Percentiles rank a stretch among this genome's conserved stretches.
Evolutionary conservation across 2,888 invertebrate species (phyloP).

Genomic region (Hoplodrina blanda): DNA sequence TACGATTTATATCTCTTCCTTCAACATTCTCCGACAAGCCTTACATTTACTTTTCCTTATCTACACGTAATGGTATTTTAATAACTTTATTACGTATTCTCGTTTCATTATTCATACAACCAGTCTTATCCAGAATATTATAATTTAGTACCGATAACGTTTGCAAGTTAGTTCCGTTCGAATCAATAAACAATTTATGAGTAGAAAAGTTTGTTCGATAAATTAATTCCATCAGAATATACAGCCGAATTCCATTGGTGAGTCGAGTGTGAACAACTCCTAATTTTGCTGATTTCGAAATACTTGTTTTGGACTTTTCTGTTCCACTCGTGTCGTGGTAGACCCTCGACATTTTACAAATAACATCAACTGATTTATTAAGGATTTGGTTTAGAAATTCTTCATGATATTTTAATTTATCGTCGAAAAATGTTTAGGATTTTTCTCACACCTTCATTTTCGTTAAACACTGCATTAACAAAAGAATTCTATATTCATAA

Average conservation of each 20-base stretch:
- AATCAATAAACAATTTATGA: constrained; percentile 60
- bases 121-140: constrained; percentile 77
- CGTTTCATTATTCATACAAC: constrained; percentile 74
- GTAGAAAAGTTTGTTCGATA: constrained; percentile 44
- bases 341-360: constrained; percentile 38
- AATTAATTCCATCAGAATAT: constrained; percentile 40
- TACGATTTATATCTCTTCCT: constrained; percentile 53
- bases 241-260: constrained; percentile 18
- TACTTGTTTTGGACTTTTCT: constrained; percentile 31
- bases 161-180: constrained; percentile 61
- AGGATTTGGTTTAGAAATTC: background rate
- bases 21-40: constrained; percentile 50
- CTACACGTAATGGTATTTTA: constrained; percentile 63
- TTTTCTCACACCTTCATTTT: background rate
- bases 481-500: background rate
- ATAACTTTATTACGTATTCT: constrained; percentile 76
- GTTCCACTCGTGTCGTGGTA: constrained; percentile 1
- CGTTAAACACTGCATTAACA: background rate
- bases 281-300: constrained; percentile 36
- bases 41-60: constrained; percentile 60
- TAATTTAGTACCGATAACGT: constrained; percentile 64
- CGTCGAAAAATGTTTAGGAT: background rate
- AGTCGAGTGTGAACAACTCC: constrained; percentile 40
- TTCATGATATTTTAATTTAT: background rate
- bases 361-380: constrained; percentile 41